Evolutionary conservation across 2,888 invertebrate genomes (phyloP), one percentile per base, ranked within the genome.

Genomic region (Phrixothrix hirtus): DNA sequence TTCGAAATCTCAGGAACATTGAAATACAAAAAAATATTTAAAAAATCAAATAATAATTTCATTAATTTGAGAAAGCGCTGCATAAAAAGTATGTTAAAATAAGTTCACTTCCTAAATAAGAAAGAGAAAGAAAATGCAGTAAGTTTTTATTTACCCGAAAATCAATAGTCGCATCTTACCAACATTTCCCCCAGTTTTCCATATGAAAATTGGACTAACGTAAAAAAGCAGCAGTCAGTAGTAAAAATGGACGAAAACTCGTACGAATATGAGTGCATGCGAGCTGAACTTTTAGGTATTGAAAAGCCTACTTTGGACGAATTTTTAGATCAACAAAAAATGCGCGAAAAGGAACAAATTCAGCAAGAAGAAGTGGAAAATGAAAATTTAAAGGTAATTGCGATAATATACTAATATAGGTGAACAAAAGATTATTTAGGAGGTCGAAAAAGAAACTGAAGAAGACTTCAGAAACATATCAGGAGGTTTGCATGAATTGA

Each of bases 401-500:
- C 7, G n/a, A 1, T 9, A 29, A 10, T n/a, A n/a, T n/a, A n/a
- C n/a, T n/a, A n/a, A n/a, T n/a, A n/a, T n/a, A n/a, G n/a, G n/a
- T n/a, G n/a, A n/a, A n/a, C n/a, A n/a, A n/a, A n/a, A n/a, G n/a
- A n/a, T 31, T 25, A 25, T 55, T 48, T 38, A 92, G 82, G 84
- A 88, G 60, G 68, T 90, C 15, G 82, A 84, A 42, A 70, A 75
- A 34, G 82, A 87, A 66, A 79, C 82, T 36, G 89, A 89, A 66
- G 75, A 79, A 67, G 75, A 79, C 55, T 68, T 87, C 34, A 77
- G 81, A 59, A 83, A 83, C 53, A 80, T 87, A 0, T 82, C 83
- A 32, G 85, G 86, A 37, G 91, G 91, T 51, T 77, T 94, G 17
- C 85, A 88, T 44, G 90, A 92, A 69, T 79, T 95, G 29, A 92